phyloP scores from a whole-genome alignment of 2,888 invertebrate species.

The Zhengitettix transpicula region DNA sequence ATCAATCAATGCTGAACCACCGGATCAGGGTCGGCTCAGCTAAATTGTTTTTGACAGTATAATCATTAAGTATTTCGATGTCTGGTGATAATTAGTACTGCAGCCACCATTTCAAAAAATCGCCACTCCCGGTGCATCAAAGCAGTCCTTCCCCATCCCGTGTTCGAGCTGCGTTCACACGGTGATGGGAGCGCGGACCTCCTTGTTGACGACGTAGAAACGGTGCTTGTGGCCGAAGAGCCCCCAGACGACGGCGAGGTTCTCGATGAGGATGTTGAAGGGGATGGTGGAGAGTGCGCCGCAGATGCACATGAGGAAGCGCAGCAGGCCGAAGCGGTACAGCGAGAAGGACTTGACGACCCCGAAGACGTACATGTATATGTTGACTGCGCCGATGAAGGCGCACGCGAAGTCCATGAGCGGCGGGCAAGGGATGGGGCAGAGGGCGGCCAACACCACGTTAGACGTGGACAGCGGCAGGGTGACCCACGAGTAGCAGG shows the following conservation, averaged over 20 bases:
- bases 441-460: conserved; percentile 64
- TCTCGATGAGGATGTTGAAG: conserved; percentile 85
- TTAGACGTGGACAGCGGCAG: conserved; percentile 85
- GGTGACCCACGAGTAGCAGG: conserved; percentile 93
- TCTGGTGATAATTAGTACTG: too few relatives aligned
- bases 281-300: conserved; percentile 85
- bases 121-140: background rate
- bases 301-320: conserved; percentile 61
- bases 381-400: conserved; percentile 83
- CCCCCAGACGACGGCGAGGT: conserved; percentile 89
- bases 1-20: too few relatives aligned
- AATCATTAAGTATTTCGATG: too few relatives aligned
- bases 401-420: conserved; percentile 73
- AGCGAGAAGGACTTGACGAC: conserved; percentile 91
- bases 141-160: background rate
- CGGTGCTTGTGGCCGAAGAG: conserved; percentile 87
- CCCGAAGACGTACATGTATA: conserved; percentile 96
- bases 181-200: conserved; percentile 51
- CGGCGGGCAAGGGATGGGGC: conserved; percentile 75
- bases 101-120: too few relatives aligned
- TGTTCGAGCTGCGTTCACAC: conserved; percentile 26
- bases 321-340: conserved; percentile 64
- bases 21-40: too few relatives aligned
- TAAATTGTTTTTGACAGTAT: too few relatives aligned
- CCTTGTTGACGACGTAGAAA: conserved; percentile 94